Conservation (phyloP, 2,113 vertebrate species). For the Peromyscus maniculatus region DNA sequence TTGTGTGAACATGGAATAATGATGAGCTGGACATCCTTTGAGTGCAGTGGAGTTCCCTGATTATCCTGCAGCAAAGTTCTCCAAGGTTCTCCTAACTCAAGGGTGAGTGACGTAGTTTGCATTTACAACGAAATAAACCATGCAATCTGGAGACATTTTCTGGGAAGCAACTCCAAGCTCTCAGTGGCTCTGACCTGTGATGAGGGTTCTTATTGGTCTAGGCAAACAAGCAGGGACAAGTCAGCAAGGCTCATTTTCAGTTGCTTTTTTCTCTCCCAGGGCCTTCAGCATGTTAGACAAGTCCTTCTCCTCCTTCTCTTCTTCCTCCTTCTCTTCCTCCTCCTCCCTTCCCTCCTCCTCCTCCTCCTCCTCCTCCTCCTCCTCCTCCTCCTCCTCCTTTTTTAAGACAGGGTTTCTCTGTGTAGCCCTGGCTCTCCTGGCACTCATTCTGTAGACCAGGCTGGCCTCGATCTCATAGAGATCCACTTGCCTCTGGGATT, state of each 20-base stretch:
- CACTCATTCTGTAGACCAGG: too few species aligned
- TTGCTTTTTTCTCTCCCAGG: neutral
- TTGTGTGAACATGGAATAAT: neutral
- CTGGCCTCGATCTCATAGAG: too few species aligned
- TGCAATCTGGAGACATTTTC: slow-evolving; percentile 1
- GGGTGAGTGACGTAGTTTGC: neutral
- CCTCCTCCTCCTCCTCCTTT: too few species aligned
- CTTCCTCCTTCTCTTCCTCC: too few species aligned
- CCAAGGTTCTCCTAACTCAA: neutral
- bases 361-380: too few species aligned
- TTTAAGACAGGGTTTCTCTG: too few species aligned
- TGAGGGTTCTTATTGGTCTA: neutral
- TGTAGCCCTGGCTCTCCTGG: too few species aligned
- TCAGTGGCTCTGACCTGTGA: slow-evolving; percentile 7
- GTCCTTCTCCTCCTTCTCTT: too few species aligned
- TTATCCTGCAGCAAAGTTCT: neutral
- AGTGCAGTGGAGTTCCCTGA: neutral
- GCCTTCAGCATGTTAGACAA: neutral
- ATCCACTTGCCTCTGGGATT: too few species aligned
- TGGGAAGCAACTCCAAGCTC: neutral
- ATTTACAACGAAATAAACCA: neutral
- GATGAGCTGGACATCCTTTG: neutral
- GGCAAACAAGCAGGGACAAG: neutral
- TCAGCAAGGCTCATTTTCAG: neutral
- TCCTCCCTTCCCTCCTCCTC: too few species aligned